Base-by-base conservation (phyloP, 2,113 vertebrate genomes). In the Seriola aureovittata region DNA sequence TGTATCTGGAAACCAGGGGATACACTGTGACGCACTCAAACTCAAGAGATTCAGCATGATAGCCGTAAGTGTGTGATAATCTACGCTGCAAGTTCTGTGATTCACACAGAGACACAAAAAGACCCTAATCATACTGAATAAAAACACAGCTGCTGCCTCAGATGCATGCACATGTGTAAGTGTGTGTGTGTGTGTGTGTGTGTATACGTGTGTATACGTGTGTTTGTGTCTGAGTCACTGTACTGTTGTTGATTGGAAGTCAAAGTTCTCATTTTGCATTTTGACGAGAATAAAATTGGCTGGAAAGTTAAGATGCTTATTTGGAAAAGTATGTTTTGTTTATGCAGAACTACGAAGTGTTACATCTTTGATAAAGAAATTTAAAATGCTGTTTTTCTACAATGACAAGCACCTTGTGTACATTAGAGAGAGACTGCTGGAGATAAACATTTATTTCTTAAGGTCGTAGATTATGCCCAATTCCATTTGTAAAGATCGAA, bases 141-240 rank as follows among this genome's bases (percentile, higher is more conserved):
- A 89, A 84, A 92, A 89, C 89, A 90, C 90, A 91, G 92, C 91
- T 93, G 91, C 84, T 82, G 62, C 63, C 50, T 75, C 73, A 23
- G 25, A 71, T 80, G 85, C 64, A 54, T 75, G 68, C 14, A 21
- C 21, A 29, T 29, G 29, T 29, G 29, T 29, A 29, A 29, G 11
- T 8, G 29, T 57, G 8, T 50, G 16, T n/a, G 5, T 34, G 66
- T 34, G 66, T 55, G 48, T 86, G 48, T 32, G 54, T 46, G 29
- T 29, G 23, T 23, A 23, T 23, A 23, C 23, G 11, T 8, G 29
- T 57, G 10, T 50, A 12, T n/a, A 29, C 29, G 5, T 29, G 66
- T 55, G 48, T 86, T 42, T 32, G 54, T 46, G 0, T 52, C 3
- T 62, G 77, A 58, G 62, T 90, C 54, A 68, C 19, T 71, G 54